Evolutionary conservation across 2,888 invertebrate species (phyloP), one percentile per base, ranked within the genome.

Genomic region (Crematogaster levior): DNA sequence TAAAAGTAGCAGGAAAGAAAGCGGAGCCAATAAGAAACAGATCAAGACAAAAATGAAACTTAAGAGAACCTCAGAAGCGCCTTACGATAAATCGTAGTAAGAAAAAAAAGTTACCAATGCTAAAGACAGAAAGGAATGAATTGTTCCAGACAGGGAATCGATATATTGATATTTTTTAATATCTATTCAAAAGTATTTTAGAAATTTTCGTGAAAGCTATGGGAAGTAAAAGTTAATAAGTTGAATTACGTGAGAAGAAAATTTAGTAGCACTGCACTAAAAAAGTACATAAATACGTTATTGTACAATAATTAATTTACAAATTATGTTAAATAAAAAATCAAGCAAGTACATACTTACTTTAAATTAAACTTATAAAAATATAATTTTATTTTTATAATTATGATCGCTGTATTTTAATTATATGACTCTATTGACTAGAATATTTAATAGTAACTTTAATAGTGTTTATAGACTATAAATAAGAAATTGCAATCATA

Each of bases 1-100:
- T 30, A 65, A 65, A 74, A 40, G 21, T 51, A 6, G 9, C 21
- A 46, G 30, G 4, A 43, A 65, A 30, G 53, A 43, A 77, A 58
- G 34, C n/a, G 46, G 24, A 74, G 27, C 48, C 74, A 81, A 81
- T 81, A 74, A 74, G 46, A 74, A 74, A 81, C 63, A 74, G 65
- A 81, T 63, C 43, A 46, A 65, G 46, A 73, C 60, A 63, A 72
- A 61, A 72, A 72, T 21, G 63, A 74, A 56, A 63, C 81, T 81
- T 65, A 37, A 73, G 6, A 48, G 7, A 10, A 51, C n/a, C 34
- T 34, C 46, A 61, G 46, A 74, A 46, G 43, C 48, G 12, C 27
- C 34, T 58, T 65, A 63, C 48, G 43, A 73, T 81, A 81, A 74
- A 74, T 63, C 63, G 46, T 37, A 24, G 56, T 4, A 18, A 43